A percentile compares a stretch with the other conserved stretches of the same genome.
These are phyloP conservation scores for Nibea albiflora DNA, from an alignment of 2,113 vertebrate genomes.

Conservation along the genomic window DNA sequence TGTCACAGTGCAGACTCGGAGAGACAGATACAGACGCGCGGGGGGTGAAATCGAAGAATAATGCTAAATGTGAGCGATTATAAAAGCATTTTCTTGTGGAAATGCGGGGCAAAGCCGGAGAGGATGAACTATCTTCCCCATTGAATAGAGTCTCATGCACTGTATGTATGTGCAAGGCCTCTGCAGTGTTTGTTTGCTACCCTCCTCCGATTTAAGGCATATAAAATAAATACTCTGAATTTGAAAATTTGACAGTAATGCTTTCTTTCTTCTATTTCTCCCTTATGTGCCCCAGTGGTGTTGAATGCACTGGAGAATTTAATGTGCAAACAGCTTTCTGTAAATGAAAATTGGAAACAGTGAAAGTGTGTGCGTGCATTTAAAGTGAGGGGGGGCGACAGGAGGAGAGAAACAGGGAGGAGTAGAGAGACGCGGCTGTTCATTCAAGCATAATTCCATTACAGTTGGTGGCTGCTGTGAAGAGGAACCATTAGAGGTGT, in stretches of 20 bases:
- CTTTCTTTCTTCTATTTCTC: conserved; percentile 26
- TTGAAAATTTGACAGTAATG: conserved; percentile 47
- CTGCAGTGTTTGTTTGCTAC: conserved; percentile 25
- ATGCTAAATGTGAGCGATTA: conserved; percentile 54
- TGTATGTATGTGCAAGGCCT: conserved; percentile 26
- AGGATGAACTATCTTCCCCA: conserved; percentile 16
- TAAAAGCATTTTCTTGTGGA: conserved; percentile 40
- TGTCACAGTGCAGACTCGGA: conserved; percentile 55
- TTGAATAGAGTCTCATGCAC: conserved; percentile 24
- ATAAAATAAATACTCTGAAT: conserved; percentile 52
- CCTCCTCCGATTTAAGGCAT: conserved; percentile 25
- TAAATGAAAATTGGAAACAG: conserved; percentile 51
- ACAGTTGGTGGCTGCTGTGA: conserved; percentile 77
- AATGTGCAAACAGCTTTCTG: conserved; percentile 59
- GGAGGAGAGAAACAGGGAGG: conserved; percentile 32
- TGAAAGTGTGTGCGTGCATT: not conserved
- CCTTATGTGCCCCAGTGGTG: conserved; percentile 1
- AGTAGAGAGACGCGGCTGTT: conserved; percentile 64
- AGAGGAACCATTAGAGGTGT: conserved; percentile 80
- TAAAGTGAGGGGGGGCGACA: not conserved
- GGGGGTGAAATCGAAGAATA: conserved; percentile 36
- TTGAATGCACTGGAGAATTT: conserved; percentile 47
- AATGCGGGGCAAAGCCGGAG: conserved; percentile 1
- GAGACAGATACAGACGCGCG: conserved; percentile 23
- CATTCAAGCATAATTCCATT: conserved; percentile 80